Evolutionary conservation across 1,140 invertebrate species (phyloP).

Genomic region (Gonioctena quinquepunctata): DNA sequence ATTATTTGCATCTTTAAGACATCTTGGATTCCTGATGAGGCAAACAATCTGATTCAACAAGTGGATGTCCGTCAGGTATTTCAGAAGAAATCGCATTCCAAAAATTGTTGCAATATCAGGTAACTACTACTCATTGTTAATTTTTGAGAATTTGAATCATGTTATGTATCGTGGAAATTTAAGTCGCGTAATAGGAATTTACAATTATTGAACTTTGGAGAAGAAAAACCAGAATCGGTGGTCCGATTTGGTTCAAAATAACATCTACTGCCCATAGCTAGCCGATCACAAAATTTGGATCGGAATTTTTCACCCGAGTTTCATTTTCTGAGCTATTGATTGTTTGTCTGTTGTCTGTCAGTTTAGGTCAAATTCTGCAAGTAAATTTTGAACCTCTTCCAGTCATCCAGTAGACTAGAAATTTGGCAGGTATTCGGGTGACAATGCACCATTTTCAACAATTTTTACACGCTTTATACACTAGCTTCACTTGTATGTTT

Average conservation of each 20-base stretch:
- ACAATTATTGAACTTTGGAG: background rate
- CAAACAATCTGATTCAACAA: background rate
- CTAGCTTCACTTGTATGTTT: background rate
- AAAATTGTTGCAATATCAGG: background rate
- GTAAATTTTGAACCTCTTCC: too few relatives aligned
- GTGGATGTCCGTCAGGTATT: background rate
- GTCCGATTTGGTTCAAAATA: background rate
- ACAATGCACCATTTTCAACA: too few relatives aligned
- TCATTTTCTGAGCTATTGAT: too few relatives aligned
- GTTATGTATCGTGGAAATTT: background rate
- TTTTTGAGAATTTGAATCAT: background rate
- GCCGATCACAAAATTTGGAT: background rate
- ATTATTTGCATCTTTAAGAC: background rate
- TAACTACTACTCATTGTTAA: background rate
- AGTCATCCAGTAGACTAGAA: too few relatives aligned
- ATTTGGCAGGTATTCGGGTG: too few relatives aligned
- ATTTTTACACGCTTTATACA: background rate
- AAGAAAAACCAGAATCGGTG: background rate
- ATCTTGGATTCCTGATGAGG: constrained; percentile 5
- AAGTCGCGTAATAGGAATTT: background rate
- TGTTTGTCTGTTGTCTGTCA: too few relatives aligned
- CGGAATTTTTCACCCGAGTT: too few relatives aligned
- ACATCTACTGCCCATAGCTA: background rate
- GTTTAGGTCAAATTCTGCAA: too few relatives aligned
- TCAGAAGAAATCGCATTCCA: background rate